Evolutionary conservation across 1,140 invertebrate genomes (phyloP).

Genomic region (Helicoverpa armigera): DNA sequence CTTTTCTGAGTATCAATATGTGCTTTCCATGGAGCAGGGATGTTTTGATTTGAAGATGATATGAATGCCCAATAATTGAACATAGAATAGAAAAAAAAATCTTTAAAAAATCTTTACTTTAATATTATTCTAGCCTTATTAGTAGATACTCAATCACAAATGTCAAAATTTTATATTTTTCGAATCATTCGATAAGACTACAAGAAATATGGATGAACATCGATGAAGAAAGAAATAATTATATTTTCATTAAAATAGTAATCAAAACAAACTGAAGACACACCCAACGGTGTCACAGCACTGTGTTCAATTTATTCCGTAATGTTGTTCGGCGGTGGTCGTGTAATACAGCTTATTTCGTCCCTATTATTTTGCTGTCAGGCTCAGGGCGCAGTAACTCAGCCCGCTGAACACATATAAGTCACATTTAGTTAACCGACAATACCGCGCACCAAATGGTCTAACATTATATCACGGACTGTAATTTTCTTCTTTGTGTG

Average conservation of each 20-base stretch:
- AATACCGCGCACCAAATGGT: constrained; percentile 12
- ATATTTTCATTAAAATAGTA: too few species aligned
- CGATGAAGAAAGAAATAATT: too few species aligned
- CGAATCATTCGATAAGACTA: too few species aligned
- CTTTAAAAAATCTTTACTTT: too few species aligned
- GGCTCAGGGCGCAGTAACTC: constrained; percentile 32
- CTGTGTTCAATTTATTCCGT: constrained; percentile 24
- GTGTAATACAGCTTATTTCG: constrained; percentile 29
- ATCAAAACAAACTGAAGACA: background rate
- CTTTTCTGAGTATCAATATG: background rate
- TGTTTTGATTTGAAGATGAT: too few species aligned
- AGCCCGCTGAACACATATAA: constrained; percentile 38
- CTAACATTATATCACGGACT: constrained; percentile 2
- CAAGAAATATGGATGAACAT: too few species aligned
- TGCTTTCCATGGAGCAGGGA: background rate
- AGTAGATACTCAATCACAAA: too few species aligned
- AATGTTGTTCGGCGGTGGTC: background rate
- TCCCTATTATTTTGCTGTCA: constrained; percentile 33
- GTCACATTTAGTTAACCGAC: constrained; percentile 26
- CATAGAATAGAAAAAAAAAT: too few species aligned
- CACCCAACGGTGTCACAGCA: background rate
- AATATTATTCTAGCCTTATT: too few species aligned
- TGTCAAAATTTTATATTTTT: too few species aligned
- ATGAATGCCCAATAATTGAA: too few species aligned
- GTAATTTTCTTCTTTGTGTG: constrained; percentile 27